Base-by-base conservation (phyloP, 2,797 vertebrate species). In the Centroberyx gerrardi region DNA sequence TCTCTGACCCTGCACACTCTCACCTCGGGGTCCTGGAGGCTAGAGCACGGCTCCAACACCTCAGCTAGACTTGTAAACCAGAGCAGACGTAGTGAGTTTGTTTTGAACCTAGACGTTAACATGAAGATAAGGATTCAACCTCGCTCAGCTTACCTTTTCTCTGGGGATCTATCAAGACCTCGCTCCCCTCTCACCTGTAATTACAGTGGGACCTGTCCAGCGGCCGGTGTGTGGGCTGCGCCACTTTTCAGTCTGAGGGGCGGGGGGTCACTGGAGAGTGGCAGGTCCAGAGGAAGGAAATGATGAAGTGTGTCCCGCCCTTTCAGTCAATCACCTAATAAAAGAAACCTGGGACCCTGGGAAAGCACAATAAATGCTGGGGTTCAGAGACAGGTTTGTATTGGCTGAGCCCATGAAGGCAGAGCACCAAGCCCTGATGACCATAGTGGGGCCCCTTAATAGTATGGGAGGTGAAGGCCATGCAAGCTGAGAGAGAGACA, bases 291-390 rank as follows among this genome's bases (percentile, higher is more conserved):
- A 76, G 82, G 80, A 81, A 87, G 84, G 70, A 90, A 85, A 89
- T 83, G 70, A 92, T 62, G 72, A 91, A 81, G 78, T 87, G 76
- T 78, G 78, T 83, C 76, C 82, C 67, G 56, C 78, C 74, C 83
- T 81, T 70, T 73, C 68, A 79, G 66, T 71, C 71, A 76, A 49
- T 80, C 92, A 89, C 86, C 88, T 85, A 84, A 85, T 92, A 87
- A 92, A 93, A 66, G 65, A 85, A 76, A 84, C 44, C 78, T 70
- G 76, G 40, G 33, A 80, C 68, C 73, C 80, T 90, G 90, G 87
- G 87, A 92, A 91, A 90, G 68, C 68, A 71, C 58, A 72, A 74
- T 90, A 87, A 90, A 88, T 67, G 2, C 72, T 6, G 56, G 61
- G 40, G 33, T 80, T 75, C 64, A 81, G 83, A 71, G 36, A 40